Percentiles rank a stretch among this genome's conserved stretches.
Conservation (phyloP, 2,888 invertebrate genomes). For the Eustalomyia histrio region DNA sequence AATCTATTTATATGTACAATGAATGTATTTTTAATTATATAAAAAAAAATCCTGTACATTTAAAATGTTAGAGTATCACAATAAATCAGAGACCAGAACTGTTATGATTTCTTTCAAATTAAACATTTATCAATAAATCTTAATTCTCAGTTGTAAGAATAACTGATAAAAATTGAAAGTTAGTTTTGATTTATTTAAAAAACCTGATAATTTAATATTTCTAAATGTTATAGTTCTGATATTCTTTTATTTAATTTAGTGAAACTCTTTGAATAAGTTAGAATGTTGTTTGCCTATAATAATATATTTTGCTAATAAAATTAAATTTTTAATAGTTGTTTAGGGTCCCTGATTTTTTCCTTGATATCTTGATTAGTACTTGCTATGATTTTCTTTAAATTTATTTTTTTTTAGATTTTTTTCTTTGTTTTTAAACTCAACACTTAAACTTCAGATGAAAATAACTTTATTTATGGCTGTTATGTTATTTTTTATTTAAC, state of each 20-base stretch:
- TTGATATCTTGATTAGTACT: slow-evolving; percentile 55
- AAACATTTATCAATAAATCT: too few relatives aligned
- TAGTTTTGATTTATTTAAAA: too few relatives aligned
- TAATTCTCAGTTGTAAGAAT: too few relatives aligned
- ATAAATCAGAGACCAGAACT: neutral
- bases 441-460: slow-evolving; percentile 33
- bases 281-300: too few relatives aligned
- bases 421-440: slow-evolving; percentile 34
- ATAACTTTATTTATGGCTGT: slow-evolving; percentile 52
- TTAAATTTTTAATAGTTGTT: too few relatives aligned
- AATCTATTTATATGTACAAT: slow-evolving; percentile 4
- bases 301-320: too few relatives aligned
- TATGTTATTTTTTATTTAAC: neutral
- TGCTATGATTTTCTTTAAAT: slow-evolving; percentile 39
- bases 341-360: slow-evolving; percentile 11
- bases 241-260: too few relatives aligned
- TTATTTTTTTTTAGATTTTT: neutral
- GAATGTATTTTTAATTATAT: slow-evolving; percentile 39
- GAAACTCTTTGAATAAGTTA: too few relatives aligned
- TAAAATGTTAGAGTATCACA: slow-evolving; percentile 58
- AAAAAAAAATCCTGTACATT: slow-evolving; percentile 37
- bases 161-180: too few relatives aligned
- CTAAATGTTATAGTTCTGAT: too few relatives aligned
- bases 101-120: too few relatives aligned
- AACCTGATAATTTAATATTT: too few relatives aligned